A percentile compares a stretch with the other conserved stretches of the same genome.
Conservation (phyloP, 2,113 vertebrate species). For the Clupea harengus region DNA sequence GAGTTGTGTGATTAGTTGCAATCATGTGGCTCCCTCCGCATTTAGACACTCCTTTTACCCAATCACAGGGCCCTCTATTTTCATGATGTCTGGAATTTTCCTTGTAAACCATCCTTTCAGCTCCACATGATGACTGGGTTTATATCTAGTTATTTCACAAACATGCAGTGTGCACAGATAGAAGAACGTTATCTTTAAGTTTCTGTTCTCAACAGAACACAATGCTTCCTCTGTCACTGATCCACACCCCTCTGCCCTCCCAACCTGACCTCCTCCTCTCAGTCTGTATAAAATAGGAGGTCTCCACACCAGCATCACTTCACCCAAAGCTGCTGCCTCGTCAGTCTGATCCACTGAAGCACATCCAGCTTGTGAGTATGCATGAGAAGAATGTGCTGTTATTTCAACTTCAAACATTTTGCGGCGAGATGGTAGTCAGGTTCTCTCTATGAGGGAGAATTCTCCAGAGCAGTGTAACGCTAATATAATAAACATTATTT, state of each 20-base stretch:
- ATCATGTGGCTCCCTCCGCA: background rate
- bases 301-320: background rate
- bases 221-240: background rate
- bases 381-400: background rate
- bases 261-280: background rate
- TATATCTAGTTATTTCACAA: background rate
- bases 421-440: background rate
- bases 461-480: background rate
- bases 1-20: background rate
- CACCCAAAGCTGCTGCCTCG: background rate
- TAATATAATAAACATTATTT: background rate
- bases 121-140: background rate
- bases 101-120: background rate
- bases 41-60: conserved; percentile 4
- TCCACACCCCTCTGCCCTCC: background rate
- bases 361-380: conserved; percentile 27
- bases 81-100: background rate
- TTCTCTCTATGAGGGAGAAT: background rate
- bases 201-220: conserved; percentile 1
- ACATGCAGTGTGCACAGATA: background rate
- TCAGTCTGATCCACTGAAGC: conserved; percentile 17
- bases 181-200: background rate
- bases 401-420: background rate
- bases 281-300: background rate
- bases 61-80: conserved; percentile 1